A percentile compares a stretch with the other conserved stretches of the same genome.
phyloP scores from a whole-genome alignment of 2,888 invertebrate species.

The Galeopsomyia nigrocyanea region DNA sequence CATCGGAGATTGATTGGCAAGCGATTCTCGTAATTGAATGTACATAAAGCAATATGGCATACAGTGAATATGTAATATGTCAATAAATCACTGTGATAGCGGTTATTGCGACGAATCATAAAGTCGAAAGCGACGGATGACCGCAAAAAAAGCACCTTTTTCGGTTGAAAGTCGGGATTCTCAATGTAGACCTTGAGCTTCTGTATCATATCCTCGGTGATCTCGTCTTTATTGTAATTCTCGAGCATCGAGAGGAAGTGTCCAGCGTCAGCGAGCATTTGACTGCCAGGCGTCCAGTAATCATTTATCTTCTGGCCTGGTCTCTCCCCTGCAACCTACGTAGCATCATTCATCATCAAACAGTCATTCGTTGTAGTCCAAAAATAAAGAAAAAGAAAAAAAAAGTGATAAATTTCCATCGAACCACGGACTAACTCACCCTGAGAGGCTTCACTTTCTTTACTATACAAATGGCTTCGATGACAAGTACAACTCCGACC shows the following conservation, averaged over 20 bases:
- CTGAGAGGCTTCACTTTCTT: conserved; percentile 83
- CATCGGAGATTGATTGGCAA: too few species aligned
- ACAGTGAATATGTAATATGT: too few species aligned
- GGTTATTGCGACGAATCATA: too few species aligned
- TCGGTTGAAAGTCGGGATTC: conserved; percentile 85
- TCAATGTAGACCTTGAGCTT: conserved; percentile 83
- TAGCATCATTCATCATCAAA: neutral
- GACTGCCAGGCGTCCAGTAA: conserved; percentile 91
- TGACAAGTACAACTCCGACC: conserved; percentile 82
- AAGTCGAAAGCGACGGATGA: too few species aligned
- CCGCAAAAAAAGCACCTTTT: conserved; percentile 72
- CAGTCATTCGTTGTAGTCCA: neutral
- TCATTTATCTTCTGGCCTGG: conserved; percentile 88
- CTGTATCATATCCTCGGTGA: conserved; percentile 84
- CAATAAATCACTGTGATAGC: too few species aligned
- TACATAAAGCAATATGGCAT: too few species aligned
- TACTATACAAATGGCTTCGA: conserved; percentile 88
- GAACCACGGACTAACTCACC: conserved; percentile 65
- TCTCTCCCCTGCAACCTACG: conserved; percentile 73
- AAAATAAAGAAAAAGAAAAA: too few species aligned
- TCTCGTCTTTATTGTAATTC: conserved; percentile 89
- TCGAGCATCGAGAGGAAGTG: conserved; percentile 86
- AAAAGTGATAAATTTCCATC: neutral
- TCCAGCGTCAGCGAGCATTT: conserved; percentile 84
- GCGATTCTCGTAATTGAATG: too few species aligned